A percentile compares a stretch with the other conserved stretches of the same genome.
Conservation (phyloP, 2,797 vertebrate species). For the Pristis pectinata region DNA sequence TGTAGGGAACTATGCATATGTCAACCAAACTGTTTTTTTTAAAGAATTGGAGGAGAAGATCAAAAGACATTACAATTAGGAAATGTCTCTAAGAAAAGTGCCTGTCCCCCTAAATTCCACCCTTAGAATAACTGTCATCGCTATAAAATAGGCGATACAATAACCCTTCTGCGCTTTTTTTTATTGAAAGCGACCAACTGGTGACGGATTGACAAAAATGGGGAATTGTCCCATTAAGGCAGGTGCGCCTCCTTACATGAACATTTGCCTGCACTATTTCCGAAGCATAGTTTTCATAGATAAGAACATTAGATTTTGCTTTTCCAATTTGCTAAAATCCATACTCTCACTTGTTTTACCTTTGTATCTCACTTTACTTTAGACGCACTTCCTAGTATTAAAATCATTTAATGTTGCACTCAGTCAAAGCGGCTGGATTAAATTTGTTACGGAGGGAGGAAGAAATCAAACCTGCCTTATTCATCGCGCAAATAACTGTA, state of each 20-base stretch:
- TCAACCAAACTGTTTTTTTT: neutral
- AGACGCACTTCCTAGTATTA: neutral
- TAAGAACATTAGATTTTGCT: neutral
- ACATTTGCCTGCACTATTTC: neutral
- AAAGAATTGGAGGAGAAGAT: neutral
- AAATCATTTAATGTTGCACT: neutral
- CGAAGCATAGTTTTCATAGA: neutral
- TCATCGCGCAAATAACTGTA: neutral
- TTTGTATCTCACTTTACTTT: neutral
- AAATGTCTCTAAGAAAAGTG: too few species aligned
- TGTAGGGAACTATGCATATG: neutral
- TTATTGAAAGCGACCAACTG: neutral
- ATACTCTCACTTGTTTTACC: neutral
- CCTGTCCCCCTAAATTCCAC: neutral
- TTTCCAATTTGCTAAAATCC: neutral
- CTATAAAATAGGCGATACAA: neutral
- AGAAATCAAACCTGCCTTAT: neutral
- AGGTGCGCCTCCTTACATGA: neutral
- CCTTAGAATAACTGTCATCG: too few species aligned
- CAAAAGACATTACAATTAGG: neutral
- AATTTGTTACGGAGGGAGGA: neutral
- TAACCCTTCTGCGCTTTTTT: neutral
- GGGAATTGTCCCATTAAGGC: neutral
- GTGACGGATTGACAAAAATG: neutral
- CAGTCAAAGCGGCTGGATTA: neutral